Conservation (phyloP, 2,113 vertebrate species). For the Epinephelus cyanopodus region DNA sequence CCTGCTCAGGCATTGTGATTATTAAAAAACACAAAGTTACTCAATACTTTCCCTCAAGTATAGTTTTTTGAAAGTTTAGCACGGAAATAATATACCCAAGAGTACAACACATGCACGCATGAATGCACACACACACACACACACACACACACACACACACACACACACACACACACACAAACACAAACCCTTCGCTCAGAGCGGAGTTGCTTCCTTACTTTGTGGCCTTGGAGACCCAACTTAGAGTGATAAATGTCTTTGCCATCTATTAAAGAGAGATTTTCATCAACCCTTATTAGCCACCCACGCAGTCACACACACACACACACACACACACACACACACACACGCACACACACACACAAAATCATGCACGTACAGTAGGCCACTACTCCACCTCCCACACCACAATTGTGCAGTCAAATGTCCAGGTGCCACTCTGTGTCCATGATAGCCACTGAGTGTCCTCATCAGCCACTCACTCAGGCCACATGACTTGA, state of each 20-base stretch:
- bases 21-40: neutral
- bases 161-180: neutral
- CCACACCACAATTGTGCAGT: neutral
- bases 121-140: neutral
- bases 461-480: neutral
- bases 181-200: too few species aligned
- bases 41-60: slow-evolving; percentile 1
- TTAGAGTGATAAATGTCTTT: slow-evolving; percentile 9
- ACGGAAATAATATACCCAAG: slow-evolving; percentile 28
- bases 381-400: neutral
- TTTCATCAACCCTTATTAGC: slow-evolving; percentile 7
- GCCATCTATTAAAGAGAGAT: neutral
- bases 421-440: neutral
- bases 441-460: neutral
- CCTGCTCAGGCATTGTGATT: neutral
- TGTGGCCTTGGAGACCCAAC: neutral
- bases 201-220: neutral
- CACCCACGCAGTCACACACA: neutral
- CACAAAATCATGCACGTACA: neutral
- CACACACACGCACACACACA: neutral
- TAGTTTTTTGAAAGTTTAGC: neutral
- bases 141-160: neutral
- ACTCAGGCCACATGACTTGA: neutral
- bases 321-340: neutral
- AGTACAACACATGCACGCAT: neutral